Evolutionary conservation across 2,888 invertebrate species (phyloP).

Genomic region (Heliconius sara): DNA sequence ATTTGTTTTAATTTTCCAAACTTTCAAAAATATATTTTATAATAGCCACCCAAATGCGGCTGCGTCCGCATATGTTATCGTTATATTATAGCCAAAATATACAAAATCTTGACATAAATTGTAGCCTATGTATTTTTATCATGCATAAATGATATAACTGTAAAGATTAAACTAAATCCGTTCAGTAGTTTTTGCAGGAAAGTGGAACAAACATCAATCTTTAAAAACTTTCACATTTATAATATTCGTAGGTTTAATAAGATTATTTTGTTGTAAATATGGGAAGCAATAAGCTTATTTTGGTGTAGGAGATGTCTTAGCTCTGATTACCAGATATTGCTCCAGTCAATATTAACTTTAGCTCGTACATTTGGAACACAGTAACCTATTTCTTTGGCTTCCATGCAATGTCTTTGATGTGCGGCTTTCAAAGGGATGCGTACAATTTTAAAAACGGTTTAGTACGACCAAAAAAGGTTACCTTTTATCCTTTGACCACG

Average conservation of each 20-base stretch:
- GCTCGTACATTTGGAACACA: slow-evolving; percentile 29
- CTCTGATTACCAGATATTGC: slow-evolving; percentile 30
- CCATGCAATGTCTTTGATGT: slow-evolving; percentile 60
- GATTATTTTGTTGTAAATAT: background rate
- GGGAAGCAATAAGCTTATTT: slow-evolving; percentile 29
- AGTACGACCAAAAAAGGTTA: slow-evolving; percentile 60
- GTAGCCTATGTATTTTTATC: no score
- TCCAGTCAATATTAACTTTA: slow-evolving; percentile 34
- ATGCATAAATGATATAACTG: no score
- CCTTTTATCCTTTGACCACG: slow-evolving; percentile 73
- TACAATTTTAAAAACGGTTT: slow-evolving; percentile 62
- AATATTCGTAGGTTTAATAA: no score
- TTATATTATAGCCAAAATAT: no score
- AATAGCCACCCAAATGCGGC: background rate
- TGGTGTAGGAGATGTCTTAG: slow-evolving; percentile 32
- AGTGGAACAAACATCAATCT: no score
- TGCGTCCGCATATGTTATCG: no score
- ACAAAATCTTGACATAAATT: no score
- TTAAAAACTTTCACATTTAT: no score
- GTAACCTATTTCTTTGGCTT: slow-evolving; percentile 36
- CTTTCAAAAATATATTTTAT: background rate
- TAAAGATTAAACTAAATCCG: no score
- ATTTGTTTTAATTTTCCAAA: background rate
- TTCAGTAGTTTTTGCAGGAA: no score
- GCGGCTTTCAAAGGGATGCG: slow-evolving; percentile 62